A percentile compares a stretch with the other conserved stretches of the same genome.
Conservation (phyloP, 2,888 invertebrate species). For the Pristionchus entomophagus region DNA sequence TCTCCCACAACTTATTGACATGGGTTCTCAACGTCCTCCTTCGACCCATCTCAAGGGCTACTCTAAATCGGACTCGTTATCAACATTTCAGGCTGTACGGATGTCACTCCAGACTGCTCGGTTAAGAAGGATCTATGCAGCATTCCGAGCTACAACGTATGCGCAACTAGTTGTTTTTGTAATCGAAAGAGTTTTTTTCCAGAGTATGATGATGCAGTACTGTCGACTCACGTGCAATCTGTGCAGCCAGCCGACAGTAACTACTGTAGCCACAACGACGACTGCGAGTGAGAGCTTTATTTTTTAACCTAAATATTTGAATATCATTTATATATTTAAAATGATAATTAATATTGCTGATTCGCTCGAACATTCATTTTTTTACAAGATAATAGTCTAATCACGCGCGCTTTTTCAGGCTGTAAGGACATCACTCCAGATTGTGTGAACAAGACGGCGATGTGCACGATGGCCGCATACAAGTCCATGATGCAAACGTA, state of each 20-base stretch:
- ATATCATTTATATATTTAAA: no score
- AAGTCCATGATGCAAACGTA: slow-evolving; percentile 39
- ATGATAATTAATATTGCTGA: no score
- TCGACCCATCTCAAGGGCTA: no score
- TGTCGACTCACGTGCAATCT: slow-evolving; percentile 22
- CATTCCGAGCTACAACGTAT: slow-evolving; percentile 20
- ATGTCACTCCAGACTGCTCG: slow-evolving; percentile 26
- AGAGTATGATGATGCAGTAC: slow-evolving; percentile 34
- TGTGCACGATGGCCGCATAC: slow-evolving; percentile 16
- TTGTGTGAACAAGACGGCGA: slow-evolving; percentile 38
- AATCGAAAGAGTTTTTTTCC: background rate
- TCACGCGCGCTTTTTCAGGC: background rate
- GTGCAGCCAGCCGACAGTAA: background rate
- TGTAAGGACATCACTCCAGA: slow-evolving; percentile 23
- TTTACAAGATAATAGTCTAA: background rate
- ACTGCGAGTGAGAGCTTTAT: background rate
- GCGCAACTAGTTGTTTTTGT: background rate
- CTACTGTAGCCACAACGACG: background rate
- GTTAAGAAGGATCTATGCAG: slow-evolving; percentile 22
- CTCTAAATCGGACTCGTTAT: no score
- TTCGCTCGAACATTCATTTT: no score
- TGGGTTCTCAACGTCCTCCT: no score
- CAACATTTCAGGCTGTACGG: background rate
- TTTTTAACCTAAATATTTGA: no score
- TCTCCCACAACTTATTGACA: no score